Conservation (phyloP, 2,113 vertebrate species). For the Petroica traversi region DNA sequence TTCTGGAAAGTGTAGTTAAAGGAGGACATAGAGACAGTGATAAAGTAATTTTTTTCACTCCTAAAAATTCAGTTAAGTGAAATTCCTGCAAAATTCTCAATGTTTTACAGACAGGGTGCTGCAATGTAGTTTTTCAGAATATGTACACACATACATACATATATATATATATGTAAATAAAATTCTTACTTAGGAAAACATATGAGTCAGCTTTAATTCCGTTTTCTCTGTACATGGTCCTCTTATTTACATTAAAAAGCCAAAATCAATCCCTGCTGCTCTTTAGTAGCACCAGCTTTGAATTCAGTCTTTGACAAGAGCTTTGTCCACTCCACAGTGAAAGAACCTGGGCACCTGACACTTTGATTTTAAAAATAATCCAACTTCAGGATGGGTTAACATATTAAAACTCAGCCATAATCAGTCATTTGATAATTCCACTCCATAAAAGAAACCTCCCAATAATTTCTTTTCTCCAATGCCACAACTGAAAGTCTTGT, state of each 20-base stretch:
- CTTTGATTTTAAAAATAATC: not conserved
- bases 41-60: not conserved
- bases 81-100: not conserved
- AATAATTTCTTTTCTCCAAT: not conserved
- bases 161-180: not conserved
- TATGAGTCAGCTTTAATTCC: not conserved
- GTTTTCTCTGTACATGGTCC: not conserved
- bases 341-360: not conserved
- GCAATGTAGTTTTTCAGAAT: not conserved
- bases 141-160: not conserved
- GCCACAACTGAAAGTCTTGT: not conserved
- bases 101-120: not conserved
- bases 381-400: not conserved
- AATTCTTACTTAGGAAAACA: not conserved
- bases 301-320: not conserved
- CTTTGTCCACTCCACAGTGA: not conserved
- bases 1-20: not conserved
- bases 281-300: not conserved
- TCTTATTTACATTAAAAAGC: not conserved
- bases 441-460: not conserved
- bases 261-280: not conserved
- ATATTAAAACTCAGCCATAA: not conserved
- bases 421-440: not conserved
- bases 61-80: not conserved
- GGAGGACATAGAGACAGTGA: not conserved